phyloP scores from a whole-genome alignment of 2,888 invertebrate genomes.

The Drosophila picticornis region DNA sequence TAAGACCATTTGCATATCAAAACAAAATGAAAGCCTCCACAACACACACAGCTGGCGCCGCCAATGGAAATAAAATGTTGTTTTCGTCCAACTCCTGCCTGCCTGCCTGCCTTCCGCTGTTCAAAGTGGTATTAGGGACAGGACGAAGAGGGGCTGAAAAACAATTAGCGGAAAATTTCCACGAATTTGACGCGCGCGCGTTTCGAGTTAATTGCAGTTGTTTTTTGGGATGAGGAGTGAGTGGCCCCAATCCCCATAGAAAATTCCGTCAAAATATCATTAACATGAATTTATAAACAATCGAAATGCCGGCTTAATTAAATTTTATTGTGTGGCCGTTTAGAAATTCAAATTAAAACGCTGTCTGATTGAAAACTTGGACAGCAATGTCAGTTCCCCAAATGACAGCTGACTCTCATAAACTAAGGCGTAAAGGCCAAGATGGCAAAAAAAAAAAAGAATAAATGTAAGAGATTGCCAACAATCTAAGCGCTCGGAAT shows the following conservation, averaged over 20 bases:
- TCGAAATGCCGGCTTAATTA: slow-evolving; percentile 75
- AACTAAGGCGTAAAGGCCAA: not conserved
- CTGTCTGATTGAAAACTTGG: slow-evolving; percentile 26
- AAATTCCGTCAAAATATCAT: slow-evolving; percentile 68
- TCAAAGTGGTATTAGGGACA: not conserved
- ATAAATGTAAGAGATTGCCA: not conserved
- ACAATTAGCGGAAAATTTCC: slow-evolving; percentile 75
- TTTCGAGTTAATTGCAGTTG: slow-evolving; percentile 75
- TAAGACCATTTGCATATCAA: slow-evolving; percentile 75
- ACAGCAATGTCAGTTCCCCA: not conserved
- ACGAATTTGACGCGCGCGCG: slow-evolving; percentile 61
- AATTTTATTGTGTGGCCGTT: slow-evolving; percentile 61
- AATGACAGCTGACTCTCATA: slow-evolving; percentile 17
- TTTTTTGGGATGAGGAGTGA: slow-evolving; percentile 23
- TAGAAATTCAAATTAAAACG: slow-evolving; percentile 15
- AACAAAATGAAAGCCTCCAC: slow-evolving; percentile 64
- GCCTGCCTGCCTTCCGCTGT: not conserved
- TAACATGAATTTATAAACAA: slow-evolving; percentile 81
- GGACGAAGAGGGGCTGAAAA: slow-evolving; percentile 26
- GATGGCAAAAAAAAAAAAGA: slow-evolving; percentile 1
- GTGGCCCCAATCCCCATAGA: not conserved
- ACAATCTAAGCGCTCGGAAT: not conserved
- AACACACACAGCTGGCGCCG: slow-evolving; percentile 53
- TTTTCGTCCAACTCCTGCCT: slow-evolving; percentile 3
- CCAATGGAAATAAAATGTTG: slow-evolving; percentile 43